Conservation (phyloP, 2,797 vertebrate species). For the Urocyon cinereoargenteus region DNA sequence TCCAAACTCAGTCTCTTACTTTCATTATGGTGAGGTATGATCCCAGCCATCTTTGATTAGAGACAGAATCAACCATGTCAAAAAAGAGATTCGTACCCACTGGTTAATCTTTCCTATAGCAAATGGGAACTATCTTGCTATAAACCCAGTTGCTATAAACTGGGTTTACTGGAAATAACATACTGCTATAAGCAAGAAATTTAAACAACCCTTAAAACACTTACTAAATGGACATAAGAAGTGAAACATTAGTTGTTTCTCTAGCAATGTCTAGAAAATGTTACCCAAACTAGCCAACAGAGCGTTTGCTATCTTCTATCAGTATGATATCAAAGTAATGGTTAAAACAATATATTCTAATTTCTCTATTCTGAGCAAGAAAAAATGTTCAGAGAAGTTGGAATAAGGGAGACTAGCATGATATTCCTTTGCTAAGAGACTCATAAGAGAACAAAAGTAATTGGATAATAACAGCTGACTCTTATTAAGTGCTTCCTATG, state of each 20-base stretch:
- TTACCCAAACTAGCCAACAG: not conserved
- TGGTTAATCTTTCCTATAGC: not conserved
- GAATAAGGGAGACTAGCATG: not conserved
- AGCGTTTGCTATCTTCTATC: not conserved
- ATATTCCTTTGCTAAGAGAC: not conserved
- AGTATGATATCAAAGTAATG: not conserved
- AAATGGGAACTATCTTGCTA: not conserved
- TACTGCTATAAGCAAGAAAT: not conserved
- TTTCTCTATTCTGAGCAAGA: not conserved
- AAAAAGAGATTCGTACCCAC: not conserved
- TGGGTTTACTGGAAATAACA: not conserved
- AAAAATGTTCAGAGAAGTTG: conserved; percentile 31
- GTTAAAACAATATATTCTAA: not conserved
- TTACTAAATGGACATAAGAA: not conserved
- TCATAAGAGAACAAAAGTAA: not conserved
- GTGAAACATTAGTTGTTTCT: not conserved
- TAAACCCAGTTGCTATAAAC: not conserved
- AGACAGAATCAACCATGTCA: not conserved
- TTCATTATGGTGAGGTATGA: not conserved
- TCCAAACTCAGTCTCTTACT: not conserved
- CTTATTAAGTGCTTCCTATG: conserved; percentile 25
- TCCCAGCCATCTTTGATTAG: not conserved
- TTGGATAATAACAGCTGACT: not conserved
- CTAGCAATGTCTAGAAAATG: not conserved
- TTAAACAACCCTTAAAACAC: not conserved